Percentiles rank a stretch among this genome's conserved stretches.
phyloP scores from a whole-genome alignment of 2,888 invertebrate genomes.

The Ophioninae sp. region DNA sequence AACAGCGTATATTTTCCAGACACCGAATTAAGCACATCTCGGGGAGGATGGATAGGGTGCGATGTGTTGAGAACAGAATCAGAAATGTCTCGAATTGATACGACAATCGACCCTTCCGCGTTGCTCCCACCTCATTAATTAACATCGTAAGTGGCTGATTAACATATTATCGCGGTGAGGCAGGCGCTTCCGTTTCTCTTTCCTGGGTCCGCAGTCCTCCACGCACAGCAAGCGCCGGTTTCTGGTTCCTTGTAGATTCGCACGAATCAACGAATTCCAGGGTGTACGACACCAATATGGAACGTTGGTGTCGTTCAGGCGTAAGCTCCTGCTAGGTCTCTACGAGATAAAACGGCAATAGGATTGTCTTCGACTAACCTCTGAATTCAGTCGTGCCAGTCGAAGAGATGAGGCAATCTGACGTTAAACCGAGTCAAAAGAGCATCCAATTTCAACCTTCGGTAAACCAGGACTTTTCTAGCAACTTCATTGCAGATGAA shows the following conservation, averaged over 20 bases:
- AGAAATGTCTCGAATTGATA: slow-evolving; percentile 63
- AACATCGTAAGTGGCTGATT: slow-evolving; percentile 74
- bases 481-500: too few species aligned
- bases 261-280: slow-evolving; percentile 23
- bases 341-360: slow-evolving; percentile 57
- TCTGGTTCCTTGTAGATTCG: slow-evolving; percentile 16
- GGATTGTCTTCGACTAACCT: background rate
- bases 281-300: background rate
- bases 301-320: slow-evolving; percentile 1
- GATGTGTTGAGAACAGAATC: slow-evolving; percentile 25
- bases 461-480: too few species aligned
- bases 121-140: slow-evolving; percentile 71
- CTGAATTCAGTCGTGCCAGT: slow-evolving; percentile 1
- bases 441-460: background rate
- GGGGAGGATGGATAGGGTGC: slow-evolving; percentile 19
- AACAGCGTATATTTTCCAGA: background rate
- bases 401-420: background rate
- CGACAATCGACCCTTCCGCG: slow-evolving; percentile 66
- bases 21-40: slow-evolving; percentile 26
- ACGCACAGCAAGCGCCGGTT: background rate
- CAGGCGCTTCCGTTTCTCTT: slow-evolving; percentile 63
- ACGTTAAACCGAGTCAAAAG: background rate
- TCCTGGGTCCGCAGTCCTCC: slow-evolving; percentile 7
- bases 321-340: slow-evolving; percentile 11
- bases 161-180: slow-evolving; percentile 76